Base-by-base conservation (phyloP, 2,797 vertebrate species). In the Ctenopoma multispine region DNA sequence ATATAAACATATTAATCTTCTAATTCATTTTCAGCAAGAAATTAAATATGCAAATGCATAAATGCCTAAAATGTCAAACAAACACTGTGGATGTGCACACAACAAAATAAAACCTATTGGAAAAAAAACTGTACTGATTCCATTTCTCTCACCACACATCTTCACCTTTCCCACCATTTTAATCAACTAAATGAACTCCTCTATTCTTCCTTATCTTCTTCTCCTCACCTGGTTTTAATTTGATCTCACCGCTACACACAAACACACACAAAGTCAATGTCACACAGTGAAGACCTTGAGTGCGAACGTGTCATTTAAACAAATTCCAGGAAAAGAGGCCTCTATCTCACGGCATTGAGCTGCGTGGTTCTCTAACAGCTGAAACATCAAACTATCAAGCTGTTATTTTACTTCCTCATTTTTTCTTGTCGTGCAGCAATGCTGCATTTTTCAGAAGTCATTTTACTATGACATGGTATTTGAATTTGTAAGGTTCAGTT, bases 171-270 rank as follows among this genome's bases (percentile, higher is more conserved):
- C 29, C n/a, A 27, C 21, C 12, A 4, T 48, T 75, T 31, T 70
- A 89, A 77, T 84, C 85, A 90, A 29, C 71, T 77, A 74, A 88
- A 79, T 75, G 13, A 80, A 75, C 63, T 70, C 59, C 20, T 63
- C 68, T 82, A 40, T 24, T 54, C 58, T 69, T 78, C 58, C 60
- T 73, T 72, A 66, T 75, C 60, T 43, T 63, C 27, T 69, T 38
- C 53, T 64, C 63, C 49, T 70, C 38, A 44, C 54, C 51, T 60
- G 43, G 61, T 75, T 49, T 47, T 11, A 65, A 69, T 75, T 79
- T 67, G 27, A 79, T 51, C 72, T 77, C 78, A 68, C 65, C 21
- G 48, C 50, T 18, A 40, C 75, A 54, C 51, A 50, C 51, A 57
- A 38, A 58, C 68, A 56, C 46, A 60, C 44, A 69, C 54, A 85